These are phyloP conservation scores for Arge pagana DNA, from an alignment of 2,888 invertebrate genomes.

Conservation along the genomic window DNA sequence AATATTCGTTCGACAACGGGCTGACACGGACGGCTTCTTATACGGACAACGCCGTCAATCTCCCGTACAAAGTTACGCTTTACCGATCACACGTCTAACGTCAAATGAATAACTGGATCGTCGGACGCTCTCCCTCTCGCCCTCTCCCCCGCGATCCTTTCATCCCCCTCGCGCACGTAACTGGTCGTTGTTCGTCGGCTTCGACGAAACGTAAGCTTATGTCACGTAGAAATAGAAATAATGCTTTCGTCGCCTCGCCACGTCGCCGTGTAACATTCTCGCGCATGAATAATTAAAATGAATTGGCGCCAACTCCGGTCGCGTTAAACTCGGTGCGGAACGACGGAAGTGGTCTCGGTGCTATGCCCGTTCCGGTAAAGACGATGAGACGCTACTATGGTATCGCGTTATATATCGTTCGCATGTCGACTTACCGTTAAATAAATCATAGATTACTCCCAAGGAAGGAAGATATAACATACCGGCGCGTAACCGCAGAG, in stretches of 20 bases:
- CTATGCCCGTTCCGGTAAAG: slow-evolving; percentile 4
- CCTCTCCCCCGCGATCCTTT: slow-evolving; percentile 8
- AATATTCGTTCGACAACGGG: no score
- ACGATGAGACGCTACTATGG: slow-evolving; percentile 8
- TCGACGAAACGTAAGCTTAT: no score
- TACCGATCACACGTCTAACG: slow-evolving; percentile 12
- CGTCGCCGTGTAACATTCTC: slow-evolving; percentile 1
- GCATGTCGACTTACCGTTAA: slow-evolving; percentile 11
- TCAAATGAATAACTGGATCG: slow-evolving; percentile 25
- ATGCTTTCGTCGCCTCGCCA: slow-evolving; percentile 8
- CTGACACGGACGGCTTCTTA: no score
- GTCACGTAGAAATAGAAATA: no score
- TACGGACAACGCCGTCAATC: no score
- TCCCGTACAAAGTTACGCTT: no score
- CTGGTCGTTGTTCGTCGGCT: not conserved
- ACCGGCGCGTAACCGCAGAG: slow-evolving; percentile 9
- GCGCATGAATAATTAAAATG: slow-evolving; percentile 18
- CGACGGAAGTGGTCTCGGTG: slow-evolving; percentile 2
- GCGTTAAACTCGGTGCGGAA: not conserved
- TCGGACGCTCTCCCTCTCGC: not conserved
- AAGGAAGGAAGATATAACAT: not conserved
- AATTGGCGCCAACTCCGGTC: slow-evolving; percentile 12
- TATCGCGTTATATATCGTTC: no score
- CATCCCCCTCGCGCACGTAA: not conserved
- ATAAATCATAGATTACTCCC: slow-evolving; percentile 18